Percentiles rank a stretch among this genome's conserved stretches.
These are phyloP conservation scores for Rhinopomastus cyanomelas DNA, from an alignment of 2,113 vertebrate species.

Conservation along the genomic window DNA sequence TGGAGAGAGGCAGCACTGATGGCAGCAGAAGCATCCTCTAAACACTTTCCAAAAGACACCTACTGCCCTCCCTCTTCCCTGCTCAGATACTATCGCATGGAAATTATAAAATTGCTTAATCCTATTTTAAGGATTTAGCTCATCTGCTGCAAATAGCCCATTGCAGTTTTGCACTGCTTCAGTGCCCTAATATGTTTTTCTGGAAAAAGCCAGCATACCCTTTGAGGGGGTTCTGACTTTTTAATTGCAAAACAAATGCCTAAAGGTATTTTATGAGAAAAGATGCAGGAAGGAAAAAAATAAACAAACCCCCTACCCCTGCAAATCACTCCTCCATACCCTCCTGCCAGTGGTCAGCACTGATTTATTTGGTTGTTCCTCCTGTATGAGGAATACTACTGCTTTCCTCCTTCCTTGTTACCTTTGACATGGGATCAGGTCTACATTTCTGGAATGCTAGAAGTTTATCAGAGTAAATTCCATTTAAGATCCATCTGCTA, in stretches of 20 bases:
- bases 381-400: not conserved
- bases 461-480: not conserved
- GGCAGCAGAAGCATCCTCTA: constrained; percentile 10
- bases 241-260: constrained; percentile 65
- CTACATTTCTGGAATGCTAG: not conserved
- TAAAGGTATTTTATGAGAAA: constrained; percentile 41
- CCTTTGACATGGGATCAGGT: not conserved
- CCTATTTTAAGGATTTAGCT: constrained; percentile 38
- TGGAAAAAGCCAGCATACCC: constrained; percentile 32
- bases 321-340: not conserved
- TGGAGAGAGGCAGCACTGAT: not conserved
- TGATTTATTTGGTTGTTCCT: constrained; percentile 1
- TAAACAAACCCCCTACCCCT: not conserved
- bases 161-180: not conserved
- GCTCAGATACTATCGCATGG: constrained; percentile 1
- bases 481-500: not conserved
- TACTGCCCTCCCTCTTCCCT: not conserved
- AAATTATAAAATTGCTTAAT: constrained; percentile 36
- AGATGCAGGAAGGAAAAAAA: not conserved
- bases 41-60: not conserved
- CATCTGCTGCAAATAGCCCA: constrained; percentile 42
- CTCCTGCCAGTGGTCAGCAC: not conserved
- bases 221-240: constrained; percentile 37
- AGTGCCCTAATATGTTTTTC: constrained; percentile 36
- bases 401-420: not conserved